These are phyloP conservation scores for Parambassis ranga DNA, from an alignment of 2,797 vertebrate genomes.

Conservation along the genomic window DNA sequence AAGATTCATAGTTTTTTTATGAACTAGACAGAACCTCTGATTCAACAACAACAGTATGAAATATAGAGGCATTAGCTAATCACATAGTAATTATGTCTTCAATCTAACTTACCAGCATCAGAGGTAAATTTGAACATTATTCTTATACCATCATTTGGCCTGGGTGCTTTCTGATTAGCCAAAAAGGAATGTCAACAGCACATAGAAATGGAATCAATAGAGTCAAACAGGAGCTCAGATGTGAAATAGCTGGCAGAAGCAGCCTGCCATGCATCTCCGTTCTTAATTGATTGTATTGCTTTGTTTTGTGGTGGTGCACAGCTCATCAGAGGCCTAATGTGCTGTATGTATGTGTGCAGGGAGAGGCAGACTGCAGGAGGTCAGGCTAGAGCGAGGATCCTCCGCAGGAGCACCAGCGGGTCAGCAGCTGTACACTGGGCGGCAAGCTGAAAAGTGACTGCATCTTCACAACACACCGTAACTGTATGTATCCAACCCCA, in stretches of 20 bases:
- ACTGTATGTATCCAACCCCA: neutral
- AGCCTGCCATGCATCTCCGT: slow-evolving; percentile 20
- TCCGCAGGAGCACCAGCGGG: slow-evolving; percentile 13
- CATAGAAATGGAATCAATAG: slow-evolving; percentile 38
- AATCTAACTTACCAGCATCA: no score
- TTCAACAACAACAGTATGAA: no score
- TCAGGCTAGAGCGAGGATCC: slow-evolving; percentile 5
- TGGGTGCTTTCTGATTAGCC: slow-evolving; percentile 2
- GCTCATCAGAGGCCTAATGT: slow-evolving; percentile 42
- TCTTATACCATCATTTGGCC: neutral
- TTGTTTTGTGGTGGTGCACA: slow-evolving; percentile 57
- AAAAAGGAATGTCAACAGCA: neutral
- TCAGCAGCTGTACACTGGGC: neutral
- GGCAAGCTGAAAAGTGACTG: slow-evolving; percentile 5
- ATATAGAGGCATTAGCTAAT: no score
- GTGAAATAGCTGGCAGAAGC: neutral
- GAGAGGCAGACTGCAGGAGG: slow-evolving; percentile 16
- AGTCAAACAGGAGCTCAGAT: slow-evolving; percentile 23
- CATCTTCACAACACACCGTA: neutral
- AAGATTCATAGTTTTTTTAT: no score
- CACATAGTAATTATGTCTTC: no score
- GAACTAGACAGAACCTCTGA: no score
- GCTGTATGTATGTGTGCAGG: slow-evolving; percentile 14
- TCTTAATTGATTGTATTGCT: slow-evolving; percentile 63
- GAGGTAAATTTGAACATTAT: neutral